Percentiles rank a stretch among this genome's conserved stretches.
These are phyloP conservation scores for Eulemur albifrons DNA, from an alignment of 2,797 vertebrate species.

Conservation along the genomic window DNA sequence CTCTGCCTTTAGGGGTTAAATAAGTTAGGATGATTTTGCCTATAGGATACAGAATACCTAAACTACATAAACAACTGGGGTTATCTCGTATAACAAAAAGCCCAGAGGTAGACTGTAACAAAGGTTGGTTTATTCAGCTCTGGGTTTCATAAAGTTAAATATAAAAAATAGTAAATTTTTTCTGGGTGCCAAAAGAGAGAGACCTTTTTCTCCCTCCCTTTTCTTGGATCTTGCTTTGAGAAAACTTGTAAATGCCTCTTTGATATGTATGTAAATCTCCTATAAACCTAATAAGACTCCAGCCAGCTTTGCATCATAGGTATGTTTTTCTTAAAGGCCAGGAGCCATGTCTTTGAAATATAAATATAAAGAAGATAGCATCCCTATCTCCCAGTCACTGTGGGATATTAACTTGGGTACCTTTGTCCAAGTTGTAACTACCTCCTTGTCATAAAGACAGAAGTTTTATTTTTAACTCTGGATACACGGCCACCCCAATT, in stretches of 20 bases:
- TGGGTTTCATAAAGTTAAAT: background rate
- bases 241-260: background rate
- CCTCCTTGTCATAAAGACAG: background rate
- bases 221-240: background rate
- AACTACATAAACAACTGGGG: background rate
- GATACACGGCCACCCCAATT: background rate
- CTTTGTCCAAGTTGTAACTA: background rate
- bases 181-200: background rate
- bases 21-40: background rate
- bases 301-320: background rate
- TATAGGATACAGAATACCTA: background rate
- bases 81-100: background rate
- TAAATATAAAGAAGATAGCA: background rate
- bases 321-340: background rate
- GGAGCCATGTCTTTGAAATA: background rate
- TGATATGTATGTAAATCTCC: background rate
- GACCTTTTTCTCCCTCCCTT: background rate
- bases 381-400: background rate
- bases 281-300: background rate
- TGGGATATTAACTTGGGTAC: background rate
- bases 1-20: background rate
- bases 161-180: background rate
- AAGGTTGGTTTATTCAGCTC: background rate
- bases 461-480: background rate
- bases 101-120: background rate